phyloP scores from a whole-genome alignment of 2,797 vertebrate species.

The Lithobates pipiens region DNA sequence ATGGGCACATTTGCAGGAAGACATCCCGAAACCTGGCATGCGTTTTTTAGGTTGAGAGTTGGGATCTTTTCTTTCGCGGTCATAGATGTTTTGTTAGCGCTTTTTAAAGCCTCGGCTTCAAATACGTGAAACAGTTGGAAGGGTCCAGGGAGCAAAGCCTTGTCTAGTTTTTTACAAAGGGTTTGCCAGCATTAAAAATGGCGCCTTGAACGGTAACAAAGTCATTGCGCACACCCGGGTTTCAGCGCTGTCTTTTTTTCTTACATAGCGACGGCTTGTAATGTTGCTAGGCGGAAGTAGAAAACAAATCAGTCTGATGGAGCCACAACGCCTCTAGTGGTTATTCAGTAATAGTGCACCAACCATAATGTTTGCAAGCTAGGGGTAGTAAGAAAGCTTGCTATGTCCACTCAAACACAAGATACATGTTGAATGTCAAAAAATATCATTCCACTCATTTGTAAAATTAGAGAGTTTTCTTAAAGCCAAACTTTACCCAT shows the following conservation, averaged over 20 bases:
- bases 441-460: too few relatives aligned
- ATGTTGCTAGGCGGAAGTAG: conserved; percentile 53
- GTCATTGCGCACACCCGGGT: not conserved
- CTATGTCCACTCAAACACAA: too few relatives aligned
- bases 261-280: conserved; percentile 49
- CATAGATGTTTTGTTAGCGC: too few relatives aligned
- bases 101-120: not conserved
- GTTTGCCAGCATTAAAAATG: conserved; percentile 21
- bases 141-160: too few relatives aligned
- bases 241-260: not conserved
- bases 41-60: too few relatives aligned
- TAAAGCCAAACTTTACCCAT: too few relatives aligned
- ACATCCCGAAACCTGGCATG: not conserved
- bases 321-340: not conserved
- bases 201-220: not conserved
- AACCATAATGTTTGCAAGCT: not conserved
- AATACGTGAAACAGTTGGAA: too few relatives aligned
- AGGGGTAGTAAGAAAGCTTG: too few relatives aligned
- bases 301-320: not conserved
- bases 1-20: too few relatives aligned
- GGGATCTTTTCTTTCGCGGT: not conserved
- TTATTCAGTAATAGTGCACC: not conserved
- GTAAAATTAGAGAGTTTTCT: too few relatives aligned
- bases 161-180: not conserved
- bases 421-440: too few relatives aligned